Base-by-base conservation (phyloP, 2,888 invertebrate species). In the Dryobotodes eremita region DNA sequence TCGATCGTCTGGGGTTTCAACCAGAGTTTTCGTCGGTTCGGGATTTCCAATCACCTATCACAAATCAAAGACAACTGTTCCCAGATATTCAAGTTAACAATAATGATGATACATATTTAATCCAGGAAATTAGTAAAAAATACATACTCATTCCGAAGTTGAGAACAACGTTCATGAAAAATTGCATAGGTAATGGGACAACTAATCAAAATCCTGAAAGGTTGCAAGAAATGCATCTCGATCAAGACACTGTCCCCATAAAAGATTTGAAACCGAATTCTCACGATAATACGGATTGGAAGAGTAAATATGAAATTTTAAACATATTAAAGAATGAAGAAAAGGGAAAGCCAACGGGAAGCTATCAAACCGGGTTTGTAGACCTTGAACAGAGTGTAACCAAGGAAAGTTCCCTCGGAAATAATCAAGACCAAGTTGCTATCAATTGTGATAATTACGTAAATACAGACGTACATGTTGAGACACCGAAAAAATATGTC, bases 291-390 rank as follows among this genome's bases (percentile, higher is more conserved):
- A 82, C 77, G 48, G 95, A 96, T 86, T 97, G 97, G 97, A 95
- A 93, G 90, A 95, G 92, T 82, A 97, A 97, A 92, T 97, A 97
- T 79, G 93, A 95, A 72, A 96, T 97, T 86, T 91, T 97, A 85
- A 92, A 95, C 61, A 88, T 94, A 87, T 86, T 97, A 66, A 96
- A 95, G 82, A 91, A 92, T 79, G 91, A 90, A 72, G 95, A 95
- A 82, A 89, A 89, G 62, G 94, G 94, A 78, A 89, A 86, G 36
- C 42, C 72, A 23, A 77, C 79, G 10, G 70, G 65, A 7, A 71
- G 20, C 71, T 65, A 71, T 62, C 48, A 55, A 57, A 64, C 70
- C 2, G 26, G 8, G 13, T 42, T 36, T 55, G 64, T 23, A 64
- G 65, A 73, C 2, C 59, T 71, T 13, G 50, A 86, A 71, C 17